Base-by-base conservation (phyloP, 2,797 vertebrate genomes). In the Lepidocolaptes lacrymiger region DNA sequence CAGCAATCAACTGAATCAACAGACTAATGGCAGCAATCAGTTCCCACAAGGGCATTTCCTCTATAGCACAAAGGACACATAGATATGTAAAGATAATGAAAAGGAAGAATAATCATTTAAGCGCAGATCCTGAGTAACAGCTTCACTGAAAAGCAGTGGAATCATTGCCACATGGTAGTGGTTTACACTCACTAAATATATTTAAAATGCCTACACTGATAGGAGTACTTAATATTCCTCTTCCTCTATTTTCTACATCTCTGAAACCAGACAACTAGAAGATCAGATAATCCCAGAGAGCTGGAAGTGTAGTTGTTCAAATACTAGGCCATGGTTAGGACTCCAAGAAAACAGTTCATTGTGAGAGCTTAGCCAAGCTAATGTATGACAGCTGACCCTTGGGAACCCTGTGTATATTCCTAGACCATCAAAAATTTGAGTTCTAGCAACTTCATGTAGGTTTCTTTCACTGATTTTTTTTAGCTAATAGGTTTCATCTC, bases 1-100 rank as follows among this genome's bases (percentile, higher is more conserved):
- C 92, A 52, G 43, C 67, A 79, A 92, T 82, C 95, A 94, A 62
- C 81, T 66, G 81, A 81, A 95, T 91, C 81, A 94, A 92, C 84
- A 92, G 64, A 41, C 21, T 92, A 85, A 88, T 49, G 56, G 67
- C 68, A 89, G 41, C 28, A 88, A 74, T 49, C 81, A 55, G 23
- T 52, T 94, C 87, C 87, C 87, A 94, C 37, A 68, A 69, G 71
- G 26, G 30, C 37, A 46, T 77, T 85, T 56, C 48, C 85, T 67
- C 71, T 41, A 2, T 17, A 88, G 28, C 75, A 80, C n/a, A 74
- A 89, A 87, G 44, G 48, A 82, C 41, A 64, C 8, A 52, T 24
- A 71, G 39, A 56, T 61, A 80, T 39, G 41, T 77, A 89, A 91
- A 67, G 64, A 81, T 81, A 92, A 88, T 36, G 46, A 93, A 91